phyloP scores from a whole-genome alignment of 1,140 invertebrate species.

The Sycophila sp. region DNA sequence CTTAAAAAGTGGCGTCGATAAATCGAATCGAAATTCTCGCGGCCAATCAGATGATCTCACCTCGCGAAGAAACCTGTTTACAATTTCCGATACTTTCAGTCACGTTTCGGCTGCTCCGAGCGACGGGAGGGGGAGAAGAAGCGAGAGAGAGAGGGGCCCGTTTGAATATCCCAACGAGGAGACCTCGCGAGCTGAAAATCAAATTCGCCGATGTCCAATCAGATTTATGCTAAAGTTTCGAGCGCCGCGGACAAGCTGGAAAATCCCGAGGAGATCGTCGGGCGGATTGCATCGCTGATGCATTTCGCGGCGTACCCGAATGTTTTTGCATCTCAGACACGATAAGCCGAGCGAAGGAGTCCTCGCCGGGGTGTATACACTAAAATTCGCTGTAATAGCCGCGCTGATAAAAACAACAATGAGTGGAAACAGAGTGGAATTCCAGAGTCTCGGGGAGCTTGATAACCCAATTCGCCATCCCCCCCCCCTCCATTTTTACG shows the following conservation, averaged over 20 bases:
- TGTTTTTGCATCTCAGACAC: conserved; percentile 17
- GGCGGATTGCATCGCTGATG: not conserved
- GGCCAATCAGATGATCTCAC: conserved; percentile 27
- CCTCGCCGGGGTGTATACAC: too few relatives aligned
- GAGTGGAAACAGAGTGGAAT: too few relatives aligned
- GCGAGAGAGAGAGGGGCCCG: conserved; percentile 8
- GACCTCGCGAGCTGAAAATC: conserved; percentile 1
- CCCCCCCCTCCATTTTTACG: too few relatives aligned
- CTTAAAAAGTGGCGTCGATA: conserved; percentile 38
- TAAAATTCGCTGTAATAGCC: conserved; percentile 27
- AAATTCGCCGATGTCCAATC: conserved; percentile 24
- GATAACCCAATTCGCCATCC: conserved; percentile 4
- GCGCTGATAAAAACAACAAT: too few relatives aligned
- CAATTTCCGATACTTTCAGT: conserved; percentile 36
- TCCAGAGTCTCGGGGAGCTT: too few relatives aligned
- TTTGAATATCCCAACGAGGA: too few relatives aligned
- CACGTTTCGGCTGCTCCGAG: conserved; percentile 17
- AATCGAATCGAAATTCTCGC: conserved; percentile 40
- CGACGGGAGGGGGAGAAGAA: not conserved
- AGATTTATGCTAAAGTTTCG: conserved; percentile 30
- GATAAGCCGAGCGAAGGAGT: conserved; percentile 18
- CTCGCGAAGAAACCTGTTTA: conserved; percentile 34
- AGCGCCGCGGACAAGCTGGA: not conserved
- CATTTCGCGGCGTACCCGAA: conserved; percentile 17
- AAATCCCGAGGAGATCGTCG: conserved; percentile 15